Evolutionary conservation across 1,140 invertebrate species (phyloP).

Genomic region (Pectinophora gossypiella): DNA sequence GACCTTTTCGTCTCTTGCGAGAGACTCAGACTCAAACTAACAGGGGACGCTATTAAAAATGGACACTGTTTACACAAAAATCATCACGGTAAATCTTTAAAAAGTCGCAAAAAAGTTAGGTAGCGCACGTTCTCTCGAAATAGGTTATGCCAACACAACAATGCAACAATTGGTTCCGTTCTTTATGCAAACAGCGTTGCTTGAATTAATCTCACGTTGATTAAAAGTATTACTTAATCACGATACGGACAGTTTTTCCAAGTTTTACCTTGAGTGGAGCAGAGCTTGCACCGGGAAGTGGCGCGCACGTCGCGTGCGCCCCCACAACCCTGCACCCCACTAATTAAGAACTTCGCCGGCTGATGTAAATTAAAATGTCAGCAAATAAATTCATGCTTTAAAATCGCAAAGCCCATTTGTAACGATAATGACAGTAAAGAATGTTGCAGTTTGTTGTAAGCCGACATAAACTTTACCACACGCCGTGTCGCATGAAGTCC

Average conservation of each 20-base stretch:
- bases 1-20: too few relatives aligned
- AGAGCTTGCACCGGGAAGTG: constrained; percentile 13
- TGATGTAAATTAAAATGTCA: constrained; percentile 55
- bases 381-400: constrained; percentile 41
- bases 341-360: constrained; percentile 57
- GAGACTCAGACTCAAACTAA: too few relatives aligned
- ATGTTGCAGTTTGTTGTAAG: not conserved
- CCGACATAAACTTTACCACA: not conserved
- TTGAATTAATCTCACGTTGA: too few relatives aligned
- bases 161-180: too few relatives aligned
- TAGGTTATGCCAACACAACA: too few relatives aligned
- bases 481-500: too few relatives aligned
- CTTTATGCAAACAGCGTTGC: too few relatives aligned
- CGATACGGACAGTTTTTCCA: constrained; percentile 6
- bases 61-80: too few relatives aligned
- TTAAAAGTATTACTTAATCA: not conserved
- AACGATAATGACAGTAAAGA: constrained; percentile 30
- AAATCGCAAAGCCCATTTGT: constrained; percentile 44
- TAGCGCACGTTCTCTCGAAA: too few relatives aligned
- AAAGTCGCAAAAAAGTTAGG: too few relatives aligned
- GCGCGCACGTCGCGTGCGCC: constrained; percentile 28
- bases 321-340: constrained; percentile 27
- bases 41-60: too few relatives aligned
- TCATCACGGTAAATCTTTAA: too few relatives aligned
- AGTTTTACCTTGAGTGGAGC: constrained; percentile 17